These are phyloP conservation scores for Homalodisca vitripennis DNA, from an alignment of 1,140 invertebrate species.

Conservation along the genomic window DNA sequence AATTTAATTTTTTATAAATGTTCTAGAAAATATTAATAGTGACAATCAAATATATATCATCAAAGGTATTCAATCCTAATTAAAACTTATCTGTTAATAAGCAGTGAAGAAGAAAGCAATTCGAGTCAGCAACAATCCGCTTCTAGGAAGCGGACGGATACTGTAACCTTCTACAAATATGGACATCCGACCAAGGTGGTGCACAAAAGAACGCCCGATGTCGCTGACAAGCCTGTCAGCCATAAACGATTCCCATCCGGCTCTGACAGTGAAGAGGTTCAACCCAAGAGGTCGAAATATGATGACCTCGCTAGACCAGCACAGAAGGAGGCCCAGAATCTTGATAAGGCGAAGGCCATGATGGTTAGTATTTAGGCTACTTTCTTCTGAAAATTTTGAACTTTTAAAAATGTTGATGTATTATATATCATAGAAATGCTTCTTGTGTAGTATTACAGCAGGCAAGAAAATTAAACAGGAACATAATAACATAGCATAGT, in stretches of 20 bases:
- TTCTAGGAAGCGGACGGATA: background rate
- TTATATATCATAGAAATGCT: background rate
- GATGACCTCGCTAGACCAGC: constrained; percentile 16
- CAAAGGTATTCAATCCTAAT: background rate
- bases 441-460: background rate
- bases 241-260: background rate
- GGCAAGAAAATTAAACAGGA: background rate
- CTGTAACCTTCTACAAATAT: constrained; percentile 10
- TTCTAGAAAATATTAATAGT: background rate
- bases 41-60: background rate
- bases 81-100: background rate
- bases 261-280: background rate
- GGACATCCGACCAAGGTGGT: constrained; percentile 5
- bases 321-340: background rate
- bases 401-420: background rate
- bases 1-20: background rate
- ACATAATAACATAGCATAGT: background rate
- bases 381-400: background rate
- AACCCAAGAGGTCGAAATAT: constrained; percentile 6
- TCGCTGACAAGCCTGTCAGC: background rate
- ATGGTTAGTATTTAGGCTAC: background rate
- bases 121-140: background rate
- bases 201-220: background rate
- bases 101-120: constrained; percentile 17
- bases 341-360: constrained; percentile 12